A percentile compares a stretch with the other conserved stretches of the same genome.
Conservation (phyloP, 2,113 vertebrate genomes). For the Dasyurus viverrinus region DNA sequence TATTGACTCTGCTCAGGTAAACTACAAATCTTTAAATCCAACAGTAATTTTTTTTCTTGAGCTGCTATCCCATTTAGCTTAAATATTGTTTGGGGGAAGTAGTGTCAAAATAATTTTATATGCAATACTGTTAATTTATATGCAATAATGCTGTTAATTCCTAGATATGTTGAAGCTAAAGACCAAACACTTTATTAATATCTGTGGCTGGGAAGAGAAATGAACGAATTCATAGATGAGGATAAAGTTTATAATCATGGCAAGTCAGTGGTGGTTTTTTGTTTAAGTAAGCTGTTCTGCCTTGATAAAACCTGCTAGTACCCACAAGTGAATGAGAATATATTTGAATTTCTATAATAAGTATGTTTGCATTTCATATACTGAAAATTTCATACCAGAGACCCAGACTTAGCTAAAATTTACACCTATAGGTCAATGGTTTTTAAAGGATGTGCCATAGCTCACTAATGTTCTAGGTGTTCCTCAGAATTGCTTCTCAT, state of each 20-base stretch:
- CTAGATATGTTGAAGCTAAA: not conserved
- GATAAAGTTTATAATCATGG: not conserved
- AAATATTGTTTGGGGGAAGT: conserved; percentile 32
- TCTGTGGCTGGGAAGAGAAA: conserved; percentile 19
- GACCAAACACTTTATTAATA: not conserved
- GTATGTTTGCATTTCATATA: conserved; percentile 12
- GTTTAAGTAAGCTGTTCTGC: conserved; percentile 34
- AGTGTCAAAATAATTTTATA: not conserved
- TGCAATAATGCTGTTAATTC: not conserved
- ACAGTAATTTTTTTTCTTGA: conserved; percentile 37
- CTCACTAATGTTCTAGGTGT: not conserved
- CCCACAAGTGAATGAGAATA: not conserved
- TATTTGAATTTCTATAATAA: not conserved
- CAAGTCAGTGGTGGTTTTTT: not conserved
- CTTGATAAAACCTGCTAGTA: conserved; percentile 30
- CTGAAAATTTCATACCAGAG: conserved; percentile 35
- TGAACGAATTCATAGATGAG: conserved; percentile 3
- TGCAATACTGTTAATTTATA: too few species aligned
- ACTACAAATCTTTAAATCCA: conserved; percentile 36
- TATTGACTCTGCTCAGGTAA: conserved; percentile 27
- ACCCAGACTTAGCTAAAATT: conserved; percentile 18
- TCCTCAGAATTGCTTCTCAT: not conserved
- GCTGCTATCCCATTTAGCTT: not conserved
- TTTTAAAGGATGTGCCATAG: not conserved
- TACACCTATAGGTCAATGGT: not conserved